phyloP scores from a whole-genome alignment of 2,797 vertebrate genomes.

The Ptychadena robeensis region DNA sequence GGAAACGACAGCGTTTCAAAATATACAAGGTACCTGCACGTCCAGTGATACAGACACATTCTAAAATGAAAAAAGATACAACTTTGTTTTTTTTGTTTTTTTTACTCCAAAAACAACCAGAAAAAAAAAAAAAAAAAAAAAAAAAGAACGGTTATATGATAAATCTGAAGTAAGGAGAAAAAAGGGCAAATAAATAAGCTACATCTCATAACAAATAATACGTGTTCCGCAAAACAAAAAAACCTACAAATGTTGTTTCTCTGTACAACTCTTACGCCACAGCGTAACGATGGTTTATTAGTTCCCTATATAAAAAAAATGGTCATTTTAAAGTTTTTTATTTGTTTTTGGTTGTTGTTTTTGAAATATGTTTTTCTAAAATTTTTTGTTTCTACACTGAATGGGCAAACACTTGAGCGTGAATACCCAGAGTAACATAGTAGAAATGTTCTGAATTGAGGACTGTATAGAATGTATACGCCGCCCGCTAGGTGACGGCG shows the following conservation, averaged over 20 bases:
- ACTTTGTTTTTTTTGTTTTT: too few species aligned
- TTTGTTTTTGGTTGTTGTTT: conserved; percentile 13
- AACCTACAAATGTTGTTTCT: conserved; percentile 99
- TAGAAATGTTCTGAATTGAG: conserved; percentile 81
- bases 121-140: conserved; percentile 76
- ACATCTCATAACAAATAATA: conserved; percentile 99
- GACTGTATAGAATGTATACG: conserved; percentile 12
- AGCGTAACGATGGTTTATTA: conserved; percentile 99
- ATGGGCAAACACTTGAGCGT: conserved; percentile 80
- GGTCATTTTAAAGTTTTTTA: conserved; percentile 73
- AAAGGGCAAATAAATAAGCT: conserved; percentile 99
- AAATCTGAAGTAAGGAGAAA: conserved; percentile 96
- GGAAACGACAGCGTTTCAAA: conserved; percentile 89
- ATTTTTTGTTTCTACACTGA: conserved; percentile 88
- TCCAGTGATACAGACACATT: conserved; percentile 87
- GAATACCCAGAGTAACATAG: conserved; percentile 82
- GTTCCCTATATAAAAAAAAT: conserved; percentile 94
- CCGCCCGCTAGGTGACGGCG: conserved; percentile 44
- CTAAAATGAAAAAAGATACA: conserved; percentile 94
- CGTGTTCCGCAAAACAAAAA: conserved; percentile 98
- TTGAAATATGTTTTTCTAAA: too few species aligned
- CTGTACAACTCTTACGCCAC: conserved; percentile 99
- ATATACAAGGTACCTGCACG: conserved; percentile 97
- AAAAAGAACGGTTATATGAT: conserved; percentile 92
- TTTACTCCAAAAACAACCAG: conserved; percentile 80